Percentiles rank a stretch among this genome's conserved stretches.
phyloP scores from a whole-genome alignment of 2,797 vertebrate species.

The Lithobates pipiens region DNA sequence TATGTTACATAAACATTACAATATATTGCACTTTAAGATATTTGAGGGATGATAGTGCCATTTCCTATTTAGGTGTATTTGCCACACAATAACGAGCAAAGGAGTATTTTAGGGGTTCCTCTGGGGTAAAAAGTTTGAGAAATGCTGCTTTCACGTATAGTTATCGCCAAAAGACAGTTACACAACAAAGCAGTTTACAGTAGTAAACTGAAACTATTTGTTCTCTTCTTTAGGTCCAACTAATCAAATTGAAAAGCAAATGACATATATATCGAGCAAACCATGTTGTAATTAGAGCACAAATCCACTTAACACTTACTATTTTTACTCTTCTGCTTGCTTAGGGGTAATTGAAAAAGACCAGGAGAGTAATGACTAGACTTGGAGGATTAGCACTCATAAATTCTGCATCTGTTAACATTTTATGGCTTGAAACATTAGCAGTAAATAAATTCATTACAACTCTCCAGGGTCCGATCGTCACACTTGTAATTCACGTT shows the following conservation, averaged over 20 bases:
- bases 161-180: too few species aligned
- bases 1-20: too few species aligned
- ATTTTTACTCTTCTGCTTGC: constrained; percentile 1
- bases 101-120: too few species aligned
- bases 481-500: constrained; percentile 12
- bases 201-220: too few species aligned
- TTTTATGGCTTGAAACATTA: constrained; percentile 30
- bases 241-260: neutral
- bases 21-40: too few species aligned
- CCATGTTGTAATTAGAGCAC: neutral
- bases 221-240: neutral
- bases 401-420: constrained; percentile 52
- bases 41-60: too few species aligned
- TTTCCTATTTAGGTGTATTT: too few species aligned
- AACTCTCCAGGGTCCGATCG: constrained; percentile 16
- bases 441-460: constrained; percentile 23
- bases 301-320: neutral
- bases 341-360: neutral
- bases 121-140: too few species aligned
- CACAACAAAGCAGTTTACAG: too few species aligned
- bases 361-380: constrained; percentile 17
- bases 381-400: constrained; percentile 42
- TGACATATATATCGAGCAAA: neutral
- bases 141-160: too few species aligned
- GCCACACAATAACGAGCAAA: too few species aligned